Conservation (phyloP, 2,888 invertebrate genomes). For the Parochlus steinenii region DNA sequence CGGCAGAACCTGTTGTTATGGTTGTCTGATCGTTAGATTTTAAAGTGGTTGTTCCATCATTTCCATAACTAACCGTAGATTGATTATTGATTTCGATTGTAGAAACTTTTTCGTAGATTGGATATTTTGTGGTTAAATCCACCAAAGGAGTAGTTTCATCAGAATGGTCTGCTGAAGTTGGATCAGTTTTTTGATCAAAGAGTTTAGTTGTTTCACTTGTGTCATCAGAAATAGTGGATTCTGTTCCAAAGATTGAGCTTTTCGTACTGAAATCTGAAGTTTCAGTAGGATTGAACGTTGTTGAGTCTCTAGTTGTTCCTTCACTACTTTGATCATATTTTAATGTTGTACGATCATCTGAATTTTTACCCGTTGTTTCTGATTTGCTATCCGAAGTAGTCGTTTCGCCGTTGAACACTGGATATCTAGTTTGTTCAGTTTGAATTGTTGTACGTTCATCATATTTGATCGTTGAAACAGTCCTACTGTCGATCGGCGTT, state of each 20-base stretch:
- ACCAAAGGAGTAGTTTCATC: not conserved
- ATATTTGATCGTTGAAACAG: no score
- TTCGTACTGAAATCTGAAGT: not conserved
- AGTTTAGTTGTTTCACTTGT: not conserved
- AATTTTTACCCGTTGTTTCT: no score
- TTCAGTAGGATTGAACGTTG: not conserved
- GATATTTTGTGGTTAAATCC: conserved; percentile 1
- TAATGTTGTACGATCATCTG: not conserved
- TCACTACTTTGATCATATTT: not conserved
- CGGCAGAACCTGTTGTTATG: conserved; percentile 7
- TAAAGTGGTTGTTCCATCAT: conserved; percentile 7
- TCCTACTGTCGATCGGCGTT: no score
- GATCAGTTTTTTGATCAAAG: not conserved
- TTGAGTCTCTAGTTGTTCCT: conserved; percentile 1
- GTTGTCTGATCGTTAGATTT: conserved; percentile 10
- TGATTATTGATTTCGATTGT: no score
- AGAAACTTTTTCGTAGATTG: conserved; percentile 2
- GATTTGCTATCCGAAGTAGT: no score
- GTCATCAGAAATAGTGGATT: not conserved
- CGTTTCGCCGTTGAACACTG: no score
- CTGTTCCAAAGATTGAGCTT: not conserved
- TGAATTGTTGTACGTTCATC: no score
- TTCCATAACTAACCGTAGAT: no score
- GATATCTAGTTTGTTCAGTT: no score
- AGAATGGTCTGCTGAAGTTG: not conserved